Percentiles rank a stretch among this genome's conserved stretches.
phyloP scores from a whole-genome alignment of 2,888 invertebrate genomes.

The Nemotelus pantherinus region DNA sequence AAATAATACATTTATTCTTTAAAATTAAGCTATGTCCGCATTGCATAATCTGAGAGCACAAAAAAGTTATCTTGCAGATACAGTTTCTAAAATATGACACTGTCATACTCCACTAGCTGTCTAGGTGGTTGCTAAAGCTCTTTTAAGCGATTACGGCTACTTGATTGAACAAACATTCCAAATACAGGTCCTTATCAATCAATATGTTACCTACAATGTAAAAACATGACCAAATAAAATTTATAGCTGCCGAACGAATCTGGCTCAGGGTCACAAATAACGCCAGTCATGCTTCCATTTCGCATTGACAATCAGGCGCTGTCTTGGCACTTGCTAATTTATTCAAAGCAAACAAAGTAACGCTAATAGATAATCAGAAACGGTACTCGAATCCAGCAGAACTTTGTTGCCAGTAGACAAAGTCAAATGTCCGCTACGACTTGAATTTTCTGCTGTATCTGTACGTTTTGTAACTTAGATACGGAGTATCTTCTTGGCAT shows the following conservation, averaged over 20 bases:
- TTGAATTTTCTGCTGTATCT: background rate
- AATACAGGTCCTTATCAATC: too few relatives aligned
- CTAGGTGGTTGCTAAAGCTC: too few relatives aligned
- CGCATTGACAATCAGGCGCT: background rate
- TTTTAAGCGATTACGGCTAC: too few relatives aligned
- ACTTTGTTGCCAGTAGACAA: slow-evolving; percentile 20
- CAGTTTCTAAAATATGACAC: too few relatives aligned
- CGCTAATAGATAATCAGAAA: slow-evolving; percentile 7
- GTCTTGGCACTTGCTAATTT: slow-evolving; percentile 45
- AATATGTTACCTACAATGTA: too few relatives aligned
- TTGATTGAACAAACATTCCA: too few relatives aligned
- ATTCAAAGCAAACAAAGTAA: slow-evolving; percentile 39
- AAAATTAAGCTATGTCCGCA: too few relatives aligned
- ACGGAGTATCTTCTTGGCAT: background rate
- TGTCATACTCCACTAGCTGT: too few relatives aligned
- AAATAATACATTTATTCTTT: too few relatives aligned
- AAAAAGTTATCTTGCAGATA: too few relatives aligned
- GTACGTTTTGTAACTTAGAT: background rate
- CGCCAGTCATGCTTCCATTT: slow-evolving; percentile 18
- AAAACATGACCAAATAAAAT: slow-evolving; percentile 26
- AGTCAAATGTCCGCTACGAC: slow-evolving; percentile 8
- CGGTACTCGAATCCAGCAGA: background rate
- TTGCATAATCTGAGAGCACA: too few relatives aligned
- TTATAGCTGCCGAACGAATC: slow-evolving; percentile 45
- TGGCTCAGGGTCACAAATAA: slow-evolving; percentile 48